Evolutionary conservation across 2,888 invertebrate genomes (phyloP).

Genomic region (Aporophyla lueneburgensis): DNA sequence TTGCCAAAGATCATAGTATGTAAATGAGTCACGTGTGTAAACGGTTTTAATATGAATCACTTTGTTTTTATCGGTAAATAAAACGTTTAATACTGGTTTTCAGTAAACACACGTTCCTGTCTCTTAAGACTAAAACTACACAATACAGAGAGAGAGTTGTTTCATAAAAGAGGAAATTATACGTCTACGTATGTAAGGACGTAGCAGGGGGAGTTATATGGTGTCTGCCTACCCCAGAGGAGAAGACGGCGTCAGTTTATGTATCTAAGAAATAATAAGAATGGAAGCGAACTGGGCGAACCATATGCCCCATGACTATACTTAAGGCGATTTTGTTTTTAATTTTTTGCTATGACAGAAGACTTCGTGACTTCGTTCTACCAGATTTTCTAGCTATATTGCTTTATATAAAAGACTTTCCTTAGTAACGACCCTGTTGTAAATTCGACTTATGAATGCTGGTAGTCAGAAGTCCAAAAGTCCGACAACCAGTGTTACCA

Average conservation of each 20-base stretch:
- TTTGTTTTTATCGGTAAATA: background rate
- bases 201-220: no score
- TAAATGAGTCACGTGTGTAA: conserved; percentile 38
- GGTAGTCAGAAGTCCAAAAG: no score
- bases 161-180: background rate
- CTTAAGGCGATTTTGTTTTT: background rate
- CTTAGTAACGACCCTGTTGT: background rate
- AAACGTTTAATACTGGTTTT: background rate
- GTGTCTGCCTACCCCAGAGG: no score
- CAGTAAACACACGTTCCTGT: background rate
- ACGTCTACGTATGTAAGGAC: background rate
- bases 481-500: no score
- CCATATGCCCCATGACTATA: background rate
- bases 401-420: background rate
- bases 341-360: background rate
- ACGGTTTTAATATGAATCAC: conserved; percentile 28
- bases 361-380: no score
- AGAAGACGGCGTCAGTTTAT: background rate
- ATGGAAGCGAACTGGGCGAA: background rate
- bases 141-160: background rate
- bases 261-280: background rate
- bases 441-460: background rate
- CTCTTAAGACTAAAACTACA: background rate
- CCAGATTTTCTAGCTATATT: no score
- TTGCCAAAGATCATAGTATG: conserved; percentile 46